Percentiles rank a stretch among this genome's conserved stretches.
Evolutionary conservation across 1,140 invertebrate genomes (phyloP).

Genomic region (Pristionchus pacificus): DNA sequence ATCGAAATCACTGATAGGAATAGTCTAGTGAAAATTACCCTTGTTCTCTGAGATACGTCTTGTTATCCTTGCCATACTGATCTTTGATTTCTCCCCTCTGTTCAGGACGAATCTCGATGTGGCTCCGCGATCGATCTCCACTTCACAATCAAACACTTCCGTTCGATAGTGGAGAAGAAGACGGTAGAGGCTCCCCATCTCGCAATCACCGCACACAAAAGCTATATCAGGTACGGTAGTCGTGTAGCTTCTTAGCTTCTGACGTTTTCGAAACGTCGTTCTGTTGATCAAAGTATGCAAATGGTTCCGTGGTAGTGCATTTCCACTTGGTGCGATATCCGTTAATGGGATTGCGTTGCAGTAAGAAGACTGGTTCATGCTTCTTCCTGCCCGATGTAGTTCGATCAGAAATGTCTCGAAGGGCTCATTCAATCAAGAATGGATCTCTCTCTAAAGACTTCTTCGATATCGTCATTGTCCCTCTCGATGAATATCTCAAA

Average conservation of each 20-base stretch:
- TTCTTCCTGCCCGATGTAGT: slow-evolving; percentile 18
- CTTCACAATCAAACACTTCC: slow-evolving; percentile 28
- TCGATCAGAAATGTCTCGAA: slow-evolving; percentile 22
- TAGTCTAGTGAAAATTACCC: background rate
- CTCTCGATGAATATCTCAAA: slow-evolving; percentile 12
- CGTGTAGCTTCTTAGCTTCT: background rate
- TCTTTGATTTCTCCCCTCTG: background rate
- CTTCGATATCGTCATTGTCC: slow-evolving; percentile 27
- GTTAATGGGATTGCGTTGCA: slow-evolving; percentile 10
- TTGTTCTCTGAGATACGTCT: background rate
- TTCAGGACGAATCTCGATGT: slow-evolving; percentile 13
- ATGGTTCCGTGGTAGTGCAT: slow-evolving; percentile 5
- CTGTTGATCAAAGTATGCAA: slow-evolving; percentile 9
- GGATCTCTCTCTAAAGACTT: slow-evolving; percentile 18
- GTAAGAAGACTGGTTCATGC: slow-evolving; percentile 23
- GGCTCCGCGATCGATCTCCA: slow-evolving; percentile 33
- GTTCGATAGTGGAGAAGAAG: slow-evolving; percentile 2
- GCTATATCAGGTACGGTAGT: slow-evolving; percentile 29
- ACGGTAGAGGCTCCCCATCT: slow-evolving; percentile 21
- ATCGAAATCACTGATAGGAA: too few relatives aligned
- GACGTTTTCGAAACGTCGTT: slow-evolving; percentile 16
- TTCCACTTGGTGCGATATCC: background rate
- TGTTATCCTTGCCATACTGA: background rate
- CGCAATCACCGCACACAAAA: slow-evolving; percentile 25
- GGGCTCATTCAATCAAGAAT: slow-evolving; percentile 16